Evolutionary conservation across 2,797 vertebrate genomes (phyloP).

Genomic region (Eutrigla gurnardus): DNA sequence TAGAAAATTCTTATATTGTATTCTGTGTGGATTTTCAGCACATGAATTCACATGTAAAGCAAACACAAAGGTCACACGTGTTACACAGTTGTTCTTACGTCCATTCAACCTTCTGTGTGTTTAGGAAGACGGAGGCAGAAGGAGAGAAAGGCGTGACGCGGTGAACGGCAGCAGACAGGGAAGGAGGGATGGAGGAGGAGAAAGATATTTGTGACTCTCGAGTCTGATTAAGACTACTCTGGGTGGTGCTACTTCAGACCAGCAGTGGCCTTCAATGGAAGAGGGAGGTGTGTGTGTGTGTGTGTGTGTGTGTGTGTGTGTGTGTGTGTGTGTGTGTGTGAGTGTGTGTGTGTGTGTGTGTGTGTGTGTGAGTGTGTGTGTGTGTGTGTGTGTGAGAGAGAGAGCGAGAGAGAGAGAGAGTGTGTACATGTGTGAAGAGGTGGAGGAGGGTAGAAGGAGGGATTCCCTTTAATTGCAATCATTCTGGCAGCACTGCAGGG

Average conservation of each 20-base stretch:
- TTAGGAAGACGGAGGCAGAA: not conserved
- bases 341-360: conserved; percentile 5
- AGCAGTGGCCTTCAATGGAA: conserved; percentile 48
- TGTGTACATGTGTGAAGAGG: conserved; percentile 8
- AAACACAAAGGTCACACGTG: conserved; percentile 26
- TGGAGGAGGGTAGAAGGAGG: conserved; percentile 54
- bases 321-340: too few relatives aligned
- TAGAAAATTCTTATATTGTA: not conserved
- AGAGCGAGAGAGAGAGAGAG: not conserved
- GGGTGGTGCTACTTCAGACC: conserved; percentile 67
- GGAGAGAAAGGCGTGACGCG: conserved; percentile 5
- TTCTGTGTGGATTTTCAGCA: conserved; percentile 16
- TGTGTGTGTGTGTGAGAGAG: conserved; percentile 9
- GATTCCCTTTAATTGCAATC: conserved; percentile 88
- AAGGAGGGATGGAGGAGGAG: conserved; percentile 45
- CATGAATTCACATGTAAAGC: conserved; percentile 37
- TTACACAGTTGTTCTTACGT: conserved; percentile 14
- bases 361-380: conserved; percentile 5
- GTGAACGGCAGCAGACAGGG: conserved; percentile 37
- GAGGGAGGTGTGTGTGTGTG: conserved; percentile 29
- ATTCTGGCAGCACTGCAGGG: conserved; percentile 79
- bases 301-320: conserved; percentile 42
- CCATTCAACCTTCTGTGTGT: conserved; percentile 14
- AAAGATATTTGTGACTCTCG: conserved; percentile 63
- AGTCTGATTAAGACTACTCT: conserved; percentile 82